Conservation (phyloP, 1,140 invertebrate genomes). For the Drosophila repleta region DNA sequence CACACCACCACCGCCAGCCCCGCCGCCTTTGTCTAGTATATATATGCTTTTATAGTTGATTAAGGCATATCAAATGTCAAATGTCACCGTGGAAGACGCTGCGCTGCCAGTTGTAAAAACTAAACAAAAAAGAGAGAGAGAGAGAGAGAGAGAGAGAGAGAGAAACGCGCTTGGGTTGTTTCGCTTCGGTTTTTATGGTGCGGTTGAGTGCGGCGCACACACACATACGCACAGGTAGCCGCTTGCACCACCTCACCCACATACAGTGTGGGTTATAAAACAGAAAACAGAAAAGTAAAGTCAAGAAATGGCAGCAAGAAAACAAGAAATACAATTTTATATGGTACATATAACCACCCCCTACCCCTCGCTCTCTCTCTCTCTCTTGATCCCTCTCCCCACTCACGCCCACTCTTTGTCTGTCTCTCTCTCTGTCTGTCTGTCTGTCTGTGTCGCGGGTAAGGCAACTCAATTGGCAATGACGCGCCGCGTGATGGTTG, state of each 20-base stretch:
- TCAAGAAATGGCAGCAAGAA: constrained; percentile 9
- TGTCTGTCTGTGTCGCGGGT: constrained; percentile 27
- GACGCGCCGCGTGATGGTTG: constrained; percentile 52
- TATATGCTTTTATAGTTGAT: constrained; percentile 78
- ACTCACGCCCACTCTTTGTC: constrained; percentile 12
- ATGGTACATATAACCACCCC: constrained; percentile 19
- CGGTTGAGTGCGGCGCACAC: constrained; percentile 42
- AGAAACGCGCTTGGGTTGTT: constrained; percentile 18
- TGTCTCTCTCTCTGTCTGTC: constrained; percentile 11
- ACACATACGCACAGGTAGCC: constrained; percentile 34
- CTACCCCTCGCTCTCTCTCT: neutral
- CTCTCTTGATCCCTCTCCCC: neutral
- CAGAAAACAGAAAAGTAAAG: constrained; percentile 11
- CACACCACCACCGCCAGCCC: neutral
- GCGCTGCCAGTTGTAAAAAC: constrained; percentile 74
- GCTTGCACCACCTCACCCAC: constrained; percentile 15
- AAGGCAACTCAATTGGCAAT: constrained; percentile 68
- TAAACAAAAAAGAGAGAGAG: constrained; percentile 51
- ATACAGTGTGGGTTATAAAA: constrained; percentile 2
- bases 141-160: too few relatives aligned
- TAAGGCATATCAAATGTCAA: constrained; percentile 82
- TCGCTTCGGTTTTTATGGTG: constrained; percentile 50
- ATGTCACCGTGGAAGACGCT: constrained; percentile 71
- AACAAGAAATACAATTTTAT: constrained; percentile 25
- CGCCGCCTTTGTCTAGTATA: constrained; percentile 45